Base-by-base conservation (phyloP, 2,797 vertebrate species). In the Valencia hispanica region DNA sequence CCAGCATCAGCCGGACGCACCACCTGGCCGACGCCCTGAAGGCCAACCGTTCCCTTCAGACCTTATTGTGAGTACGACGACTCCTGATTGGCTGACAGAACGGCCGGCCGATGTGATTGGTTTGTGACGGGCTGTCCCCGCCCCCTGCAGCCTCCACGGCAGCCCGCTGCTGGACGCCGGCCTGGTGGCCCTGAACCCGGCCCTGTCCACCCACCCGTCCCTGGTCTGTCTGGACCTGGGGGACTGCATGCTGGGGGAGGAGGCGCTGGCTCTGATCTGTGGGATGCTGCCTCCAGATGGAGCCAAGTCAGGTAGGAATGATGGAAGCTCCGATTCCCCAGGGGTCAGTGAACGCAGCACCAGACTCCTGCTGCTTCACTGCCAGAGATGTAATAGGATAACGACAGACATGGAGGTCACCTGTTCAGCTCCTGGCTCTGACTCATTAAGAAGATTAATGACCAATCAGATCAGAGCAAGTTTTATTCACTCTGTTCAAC, bases 241-340 rank as follows among this genome's bases (percentile, higher is more conserved):
- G 55, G 98, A 99, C 93, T 98, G 98, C 87, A 96, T 98, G 96
- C 93, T 99, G 85, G 97, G 97, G 73, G 97, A 99, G 72, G 96
- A 97, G 93, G 97, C 96, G 2, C 95, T 99, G 88, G 94, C 95
- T 73, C 95, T 98, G 83, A 96, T 99, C 91, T 98, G 97, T 90
- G 97, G 97, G 81, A 96, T 99, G 87, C 95, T 99, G 79, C 98
- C 98, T 0, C 98, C 98, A 0, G 97, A 99, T 0, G 98, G 98
- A 73, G 97, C 97, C 74, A 99, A 98, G 94, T 98, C 97, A 68
- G 97, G 98, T 99, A 94, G 69, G 18, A 2, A n/a, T 30, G 55
- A 71, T 43, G 32, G 51, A 36, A 5, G 9, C 1, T 22, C 18
- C 4, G 34, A 3, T 25, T 39, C 32, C 20, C 32, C 20, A 8